These are phyloP conservation scores for Neuroterus valhalla DNA, from an alignment of 1,140 invertebrate genomes.

Conservation along the genomic window DNA sequence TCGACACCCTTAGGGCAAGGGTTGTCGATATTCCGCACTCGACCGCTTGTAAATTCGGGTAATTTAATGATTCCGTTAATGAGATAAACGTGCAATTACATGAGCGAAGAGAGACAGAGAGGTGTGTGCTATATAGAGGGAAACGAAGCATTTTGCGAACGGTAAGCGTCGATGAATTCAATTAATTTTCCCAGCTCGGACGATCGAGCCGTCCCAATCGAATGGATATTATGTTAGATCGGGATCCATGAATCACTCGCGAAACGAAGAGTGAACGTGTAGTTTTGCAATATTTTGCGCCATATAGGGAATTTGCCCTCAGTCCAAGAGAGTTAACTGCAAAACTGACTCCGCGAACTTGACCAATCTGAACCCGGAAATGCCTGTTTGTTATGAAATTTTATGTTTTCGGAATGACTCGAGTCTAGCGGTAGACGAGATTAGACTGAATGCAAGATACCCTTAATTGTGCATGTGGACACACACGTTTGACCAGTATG, in stretches of 20 bases:
- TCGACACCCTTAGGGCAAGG: background rate
- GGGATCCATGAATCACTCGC: constrained; percentile 19
- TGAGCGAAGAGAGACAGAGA: constrained; percentile 13
- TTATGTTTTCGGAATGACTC: background rate
- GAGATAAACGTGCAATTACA: constrained; percentile 45
- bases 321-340: background rate
- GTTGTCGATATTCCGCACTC: background rate
- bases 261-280: background rate
- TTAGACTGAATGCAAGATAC: constrained; percentile 36
- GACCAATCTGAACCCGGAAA: background rate
- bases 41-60: constrained; percentile 33
- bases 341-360: background rate
- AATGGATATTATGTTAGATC: constrained; percentile 42
- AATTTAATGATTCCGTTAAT: constrained; percentile 42
- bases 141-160: constrained; percentile 18
- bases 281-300: background rate
- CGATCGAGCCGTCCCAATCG: constrained; percentile 39
- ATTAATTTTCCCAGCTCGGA: constrained; percentile 42
- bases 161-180: constrained; percentile 38
- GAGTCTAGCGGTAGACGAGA: constrained; percentile 22
- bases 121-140: background rate
- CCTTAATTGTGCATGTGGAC: background rate
- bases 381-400: background rate
- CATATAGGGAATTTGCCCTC: background rate
- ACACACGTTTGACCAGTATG: constrained; percentile 59